Conservation (phyloP, 2,113 vertebrate species). For the Sakesphorus luctuosus region DNA sequence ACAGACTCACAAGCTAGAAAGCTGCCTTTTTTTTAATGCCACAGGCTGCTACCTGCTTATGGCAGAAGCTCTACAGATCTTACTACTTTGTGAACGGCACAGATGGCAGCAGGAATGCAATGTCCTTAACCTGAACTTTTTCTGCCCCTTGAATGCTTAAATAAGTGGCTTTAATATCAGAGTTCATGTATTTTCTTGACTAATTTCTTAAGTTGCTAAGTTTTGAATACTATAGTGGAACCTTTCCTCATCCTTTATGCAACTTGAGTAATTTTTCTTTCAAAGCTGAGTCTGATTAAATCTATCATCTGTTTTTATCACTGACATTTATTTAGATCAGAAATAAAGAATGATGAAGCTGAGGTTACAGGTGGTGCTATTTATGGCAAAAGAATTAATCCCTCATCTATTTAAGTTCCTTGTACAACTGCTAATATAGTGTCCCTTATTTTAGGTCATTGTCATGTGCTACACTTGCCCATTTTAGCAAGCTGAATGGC, state of each 20-base stretch:
- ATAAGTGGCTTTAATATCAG: background rate
- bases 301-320: background rate
- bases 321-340: conserved; percentile 42
- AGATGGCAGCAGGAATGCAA: background rate
- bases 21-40: background rate
- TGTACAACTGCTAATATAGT: background rate
- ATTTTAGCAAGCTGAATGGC: background rate
- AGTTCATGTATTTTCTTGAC: background rate
- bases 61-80: background rate
- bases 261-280: background rate
- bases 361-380: conserved; percentile 34
- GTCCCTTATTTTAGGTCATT: conserved; percentile 35
- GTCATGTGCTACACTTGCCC: background rate
- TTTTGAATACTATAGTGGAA: background rate
- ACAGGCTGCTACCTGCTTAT: background rate
- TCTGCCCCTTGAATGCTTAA: background rate
- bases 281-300: background rate
- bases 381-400: conserved; percentile 46
- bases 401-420: conserved; percentile 13
- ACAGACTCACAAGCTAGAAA: background rate
- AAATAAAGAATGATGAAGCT: conserved; percentile 35
- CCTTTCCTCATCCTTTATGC: background rate
- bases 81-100: background rate
- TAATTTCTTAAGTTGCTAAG: background rate
- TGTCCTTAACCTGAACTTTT: background rate